Percentiles rank a stretch among this genome's conserved stretches.
These are phyloP conservation scores for Equus quagga DNA, from an alignment of 2,113 vertebrate genomes.

Conservation along the genomic window DNA sequence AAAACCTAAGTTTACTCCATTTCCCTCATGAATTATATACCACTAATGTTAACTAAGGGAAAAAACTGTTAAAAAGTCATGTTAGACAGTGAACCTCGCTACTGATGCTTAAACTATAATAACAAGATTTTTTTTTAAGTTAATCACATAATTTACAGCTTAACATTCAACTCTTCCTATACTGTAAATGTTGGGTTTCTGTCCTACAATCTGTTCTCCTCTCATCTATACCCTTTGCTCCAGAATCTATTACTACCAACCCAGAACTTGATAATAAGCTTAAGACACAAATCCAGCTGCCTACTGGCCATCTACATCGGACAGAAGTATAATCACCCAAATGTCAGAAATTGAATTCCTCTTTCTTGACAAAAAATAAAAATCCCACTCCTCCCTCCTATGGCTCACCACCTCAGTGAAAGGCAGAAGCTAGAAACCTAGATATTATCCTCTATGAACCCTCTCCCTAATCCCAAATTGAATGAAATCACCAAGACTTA, in stretches of 20 bases:
- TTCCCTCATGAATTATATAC: background rate
- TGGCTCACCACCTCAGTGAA: background rate
- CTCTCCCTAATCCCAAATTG: conserved; percentile 27
- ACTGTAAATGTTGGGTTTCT: conserved; percentile 37
- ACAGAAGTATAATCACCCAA: background rate
- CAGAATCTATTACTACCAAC: conserved; percentile 33
- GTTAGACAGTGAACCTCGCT: conserved; percentile 29
- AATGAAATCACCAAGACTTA: conserved; percentile 24
- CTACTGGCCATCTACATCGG: background rate
- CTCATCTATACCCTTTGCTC: background rate
- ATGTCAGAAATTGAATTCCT: conserved; percentile 28
- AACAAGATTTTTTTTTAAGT: background rate
- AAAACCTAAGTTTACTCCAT: conserved; percentile 7
- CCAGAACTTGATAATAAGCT: background rate
- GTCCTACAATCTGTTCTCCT: conserved; percentile 4
- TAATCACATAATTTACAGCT: conserved; percentile 46
- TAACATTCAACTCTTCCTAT: background rate
- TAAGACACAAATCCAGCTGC: conserved; percentile 34
- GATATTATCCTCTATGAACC: background rate
- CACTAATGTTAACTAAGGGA: background rate
- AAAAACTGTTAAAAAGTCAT: background rate
- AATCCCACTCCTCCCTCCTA: background rate
- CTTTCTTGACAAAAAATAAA: conserved; percentile 44
- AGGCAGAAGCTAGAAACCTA: background rate
- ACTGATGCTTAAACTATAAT: background rate